Evolutionary conservation across 2,797 vertebrate species (phyloP).

Genomic region (Crenuchus spilurus): DNA sequence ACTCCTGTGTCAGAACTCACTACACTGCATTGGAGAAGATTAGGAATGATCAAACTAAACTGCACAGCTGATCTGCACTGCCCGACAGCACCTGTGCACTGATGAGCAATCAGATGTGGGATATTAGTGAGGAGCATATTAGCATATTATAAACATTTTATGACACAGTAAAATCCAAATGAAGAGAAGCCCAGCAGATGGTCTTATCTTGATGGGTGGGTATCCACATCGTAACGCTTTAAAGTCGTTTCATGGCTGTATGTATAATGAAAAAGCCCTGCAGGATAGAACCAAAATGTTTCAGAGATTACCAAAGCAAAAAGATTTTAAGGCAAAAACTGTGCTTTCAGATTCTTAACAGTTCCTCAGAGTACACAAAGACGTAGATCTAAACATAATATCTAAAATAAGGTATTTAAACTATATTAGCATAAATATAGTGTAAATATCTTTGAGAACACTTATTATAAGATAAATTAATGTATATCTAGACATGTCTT

Average conservation of each 20-base stretch:
- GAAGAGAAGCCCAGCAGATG: neutral
- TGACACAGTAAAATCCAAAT: neutral
- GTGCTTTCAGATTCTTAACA: too few relatives aligned
- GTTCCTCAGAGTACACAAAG: too few relatives aligned
- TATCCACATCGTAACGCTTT: neutral
- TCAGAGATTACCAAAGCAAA: too few relatives aligned
- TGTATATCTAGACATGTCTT: too few relatives aligned
- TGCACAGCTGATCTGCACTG: neutral
- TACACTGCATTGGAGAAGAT: neutral
- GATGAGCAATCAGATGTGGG: neutral
- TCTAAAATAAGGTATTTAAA: too few relatives aligned
- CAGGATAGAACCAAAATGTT: too few relatives aligned
- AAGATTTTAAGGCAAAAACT: too few relatives aligned
- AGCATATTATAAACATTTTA: neutral
- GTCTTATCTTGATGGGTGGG: neutral
- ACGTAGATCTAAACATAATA: too few relatives aligned
- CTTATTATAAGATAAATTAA: too few relatives aligned
- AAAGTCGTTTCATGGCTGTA: neutral
- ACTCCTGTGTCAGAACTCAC: neutral
- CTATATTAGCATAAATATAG: too few relatives aligned
- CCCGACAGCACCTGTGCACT: neutral
- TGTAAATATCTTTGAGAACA: too few relatives aligned
- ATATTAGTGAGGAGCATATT: neutral
- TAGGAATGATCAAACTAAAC: neutral
- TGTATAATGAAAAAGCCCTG: neutral